Evolutionary conservation across 2,888 invertebrate genomes (phyloP).

Genomic region (Cenopis cana): DNA sequence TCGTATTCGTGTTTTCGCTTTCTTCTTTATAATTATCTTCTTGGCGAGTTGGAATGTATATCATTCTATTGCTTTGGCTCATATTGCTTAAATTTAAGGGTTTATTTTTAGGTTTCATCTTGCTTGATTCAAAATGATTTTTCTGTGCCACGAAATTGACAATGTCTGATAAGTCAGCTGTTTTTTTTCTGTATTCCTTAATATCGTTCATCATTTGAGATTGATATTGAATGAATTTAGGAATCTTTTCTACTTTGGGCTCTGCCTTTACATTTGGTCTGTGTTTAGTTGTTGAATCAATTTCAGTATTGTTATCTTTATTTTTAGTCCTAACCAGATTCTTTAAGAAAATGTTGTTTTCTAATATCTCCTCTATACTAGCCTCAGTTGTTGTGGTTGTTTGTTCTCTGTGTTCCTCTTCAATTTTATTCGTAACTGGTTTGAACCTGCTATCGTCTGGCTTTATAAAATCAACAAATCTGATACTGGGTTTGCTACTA

Average conservation of each 20-base stretch:
- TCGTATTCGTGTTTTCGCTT: conserved; percentile 51
- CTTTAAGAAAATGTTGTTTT: conserved; percentile 73
- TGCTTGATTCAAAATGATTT: conserved; percentile 74
- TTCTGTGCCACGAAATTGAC: conserved; percentile 71
- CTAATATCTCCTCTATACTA: conserved; percentile 60
- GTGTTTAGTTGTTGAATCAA: conserved; percentile 42
- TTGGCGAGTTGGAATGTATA: conserved; percentile 56
- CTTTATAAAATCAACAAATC: conserved; percentile 57
- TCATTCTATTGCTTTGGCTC: conserved; percentile 58
- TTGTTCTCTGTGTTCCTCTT: conserved; percentile 44
- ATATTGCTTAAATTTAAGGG: conserved; percentile 51
- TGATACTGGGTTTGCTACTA: conserved; percentile 49
- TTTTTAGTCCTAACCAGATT: conserved; percentile 61
- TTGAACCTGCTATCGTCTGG: conserved; percentile 58
- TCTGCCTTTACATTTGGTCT: conserved; percentile 55
- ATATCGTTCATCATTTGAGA: conserved; percentile 63
- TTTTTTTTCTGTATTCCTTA: conserved; percentile 60
- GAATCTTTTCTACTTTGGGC: conserved; percentile 59
- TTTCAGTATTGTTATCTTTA: conserved; percentile 50
- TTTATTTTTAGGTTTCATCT: conserved; percentile 65
- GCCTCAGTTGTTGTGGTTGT: conserved; percentile 55
- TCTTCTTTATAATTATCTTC: conserved; percentile 54
- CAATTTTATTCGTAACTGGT: conserved; percentile 54
- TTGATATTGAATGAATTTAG: conserved; percentile 62
- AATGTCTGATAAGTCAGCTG: conserved; percentile 68